Evolutionary conservation across 2,113 vertebrate genomes (phyloP).

Genomic region (Podarcis muralis): DNA sequence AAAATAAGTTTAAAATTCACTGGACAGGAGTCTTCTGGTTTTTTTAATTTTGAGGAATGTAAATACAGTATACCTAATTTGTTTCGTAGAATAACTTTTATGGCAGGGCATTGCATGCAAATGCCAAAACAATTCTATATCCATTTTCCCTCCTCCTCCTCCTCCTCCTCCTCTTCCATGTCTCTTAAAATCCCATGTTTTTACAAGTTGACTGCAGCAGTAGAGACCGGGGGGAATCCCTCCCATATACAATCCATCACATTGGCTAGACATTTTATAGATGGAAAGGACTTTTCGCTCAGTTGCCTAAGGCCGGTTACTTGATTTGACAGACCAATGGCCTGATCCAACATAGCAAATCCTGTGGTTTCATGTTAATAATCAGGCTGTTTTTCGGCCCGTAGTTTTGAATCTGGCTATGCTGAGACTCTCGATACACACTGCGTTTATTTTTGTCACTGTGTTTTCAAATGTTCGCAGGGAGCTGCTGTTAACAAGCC

Average conservation of each 20-base stretch:
- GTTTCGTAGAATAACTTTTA: background rate
- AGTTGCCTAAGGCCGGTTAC: conserved; percentile 68
- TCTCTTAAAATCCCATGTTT: conserved; percentile 30
- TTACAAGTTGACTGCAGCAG: conserved; percentile 53
- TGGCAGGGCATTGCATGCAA: conserved; percentile 56
- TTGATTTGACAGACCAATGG: conserved; percentile 72
- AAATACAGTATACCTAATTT: background rate
- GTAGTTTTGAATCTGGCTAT: conserved; percentile 62
- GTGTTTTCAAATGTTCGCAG: conserved; percentile 58
- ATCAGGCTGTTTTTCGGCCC: conserved; percentile 67
- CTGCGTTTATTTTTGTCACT: conserved; percentile 61
- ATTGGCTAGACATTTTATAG: conserved; percentile 42
- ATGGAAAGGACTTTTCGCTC: conserved; percentile 54
- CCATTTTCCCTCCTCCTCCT: conserved; percentile 43
- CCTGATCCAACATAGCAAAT: conserved; percentile 63
- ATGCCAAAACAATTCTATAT: conserved; percentile 55
- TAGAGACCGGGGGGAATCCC: conserved; percentile 48
- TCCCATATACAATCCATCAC: conserved; percentile 13
- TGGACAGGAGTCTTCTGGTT: background rate
- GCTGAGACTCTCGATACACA: conserved; percentile 47
- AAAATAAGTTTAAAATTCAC: background rate
- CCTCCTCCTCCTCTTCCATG: conserved; percentile 22
- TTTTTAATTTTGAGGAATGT: background rate
- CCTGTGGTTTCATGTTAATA: conserved; percentile 63
- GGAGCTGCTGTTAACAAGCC: conserved; percentile 66